Evolutionary conservation across 1,140 invertebrate genomes (phyloP).

Genomic region (Dreissena rostriformis): DNA sequence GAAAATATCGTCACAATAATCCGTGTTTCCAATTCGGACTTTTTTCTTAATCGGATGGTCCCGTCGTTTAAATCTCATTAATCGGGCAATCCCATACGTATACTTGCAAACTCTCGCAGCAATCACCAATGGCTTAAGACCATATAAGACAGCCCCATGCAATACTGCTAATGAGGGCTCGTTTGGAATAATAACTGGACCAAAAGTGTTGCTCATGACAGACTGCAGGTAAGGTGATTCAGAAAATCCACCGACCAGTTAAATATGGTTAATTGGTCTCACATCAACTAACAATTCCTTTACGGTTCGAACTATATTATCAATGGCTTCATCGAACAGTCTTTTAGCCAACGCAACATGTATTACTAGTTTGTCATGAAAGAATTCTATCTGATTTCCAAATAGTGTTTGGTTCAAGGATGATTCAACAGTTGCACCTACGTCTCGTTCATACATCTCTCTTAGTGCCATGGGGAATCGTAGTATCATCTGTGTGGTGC

Average conservation of each 20-base stretch:
- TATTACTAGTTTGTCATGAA: conserved; percentile 15
- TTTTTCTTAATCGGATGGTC: not conserved
- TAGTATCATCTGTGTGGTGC: not conserved
- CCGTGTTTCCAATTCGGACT: not conserved
- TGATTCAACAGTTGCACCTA: conserved; percentile 11
- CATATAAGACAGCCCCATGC: conserved; percentile 28
- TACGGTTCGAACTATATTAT: not conserved
- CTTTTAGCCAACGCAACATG: not conserved
- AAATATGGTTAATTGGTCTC: not conserved
- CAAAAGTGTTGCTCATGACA: not conserved
- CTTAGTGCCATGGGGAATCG: not conserved
- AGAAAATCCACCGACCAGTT: conserved; percentile 30
- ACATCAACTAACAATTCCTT: not conserved
- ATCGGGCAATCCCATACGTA: conserved; percentile 21
- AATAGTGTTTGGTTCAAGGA: not conserved
- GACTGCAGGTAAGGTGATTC: conserved; percentile 1
- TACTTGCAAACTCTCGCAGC: conserved; percentile 16
- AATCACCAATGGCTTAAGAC: conserved; percentile 1
- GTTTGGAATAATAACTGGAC: not conserved
- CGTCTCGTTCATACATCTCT: conserved; percentile 17
- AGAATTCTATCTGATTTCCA: conserved; percentile 3
- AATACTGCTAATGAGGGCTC: conserved; percentile 10
- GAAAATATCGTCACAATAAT: conserved; percentile 1
- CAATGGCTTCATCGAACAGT: conserved; percentile 19
- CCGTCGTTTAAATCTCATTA: not conserved